phyloP scores from a whole-genome alignment of 2,113 vertebrate genomes.

The Ramphastos sulfuratus region DNA sequence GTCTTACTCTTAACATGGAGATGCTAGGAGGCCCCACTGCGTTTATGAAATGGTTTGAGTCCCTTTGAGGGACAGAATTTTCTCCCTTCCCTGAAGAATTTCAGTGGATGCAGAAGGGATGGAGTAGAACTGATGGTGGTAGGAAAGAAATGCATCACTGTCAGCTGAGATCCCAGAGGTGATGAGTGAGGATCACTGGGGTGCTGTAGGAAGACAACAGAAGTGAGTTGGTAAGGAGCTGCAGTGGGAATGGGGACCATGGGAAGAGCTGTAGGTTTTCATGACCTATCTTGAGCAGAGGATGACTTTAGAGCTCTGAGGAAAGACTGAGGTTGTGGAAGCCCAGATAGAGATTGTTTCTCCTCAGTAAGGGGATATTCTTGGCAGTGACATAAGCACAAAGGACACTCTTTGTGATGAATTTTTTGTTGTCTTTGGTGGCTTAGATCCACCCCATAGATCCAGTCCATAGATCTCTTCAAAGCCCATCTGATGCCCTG shows the following conservation, averaged over 20 bases:
- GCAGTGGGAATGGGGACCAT: background rate
- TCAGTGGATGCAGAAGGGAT: background rate
- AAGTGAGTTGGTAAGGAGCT: background rate
- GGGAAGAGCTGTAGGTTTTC: background rate
- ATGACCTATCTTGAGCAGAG: rapidly evolving
- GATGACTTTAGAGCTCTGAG: background rate
- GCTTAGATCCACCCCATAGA: background rate
- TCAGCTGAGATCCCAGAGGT: background rate
- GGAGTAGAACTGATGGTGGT: background rate
- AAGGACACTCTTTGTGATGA: background rate
- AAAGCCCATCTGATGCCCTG: background rate
- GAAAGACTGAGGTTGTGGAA: background rate
- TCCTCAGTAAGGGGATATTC: background rate
- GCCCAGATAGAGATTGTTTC: background rate
- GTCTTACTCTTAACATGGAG: background rate
- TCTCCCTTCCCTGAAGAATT: background rate
- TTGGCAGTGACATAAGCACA: rapidly evolving
- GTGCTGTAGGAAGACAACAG: background rate
- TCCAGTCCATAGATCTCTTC: background rate
- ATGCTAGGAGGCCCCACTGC: background rate
- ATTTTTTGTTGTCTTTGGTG: background rate
- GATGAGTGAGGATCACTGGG: too few species aligned
- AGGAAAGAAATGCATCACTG: background rate
- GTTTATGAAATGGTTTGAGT: background rate
- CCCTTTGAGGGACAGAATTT: background rate